phyloP scores from a whole-genome alignment of 2,888 invertebrate genomes.

The Drosophila acutilabella region DNA sequence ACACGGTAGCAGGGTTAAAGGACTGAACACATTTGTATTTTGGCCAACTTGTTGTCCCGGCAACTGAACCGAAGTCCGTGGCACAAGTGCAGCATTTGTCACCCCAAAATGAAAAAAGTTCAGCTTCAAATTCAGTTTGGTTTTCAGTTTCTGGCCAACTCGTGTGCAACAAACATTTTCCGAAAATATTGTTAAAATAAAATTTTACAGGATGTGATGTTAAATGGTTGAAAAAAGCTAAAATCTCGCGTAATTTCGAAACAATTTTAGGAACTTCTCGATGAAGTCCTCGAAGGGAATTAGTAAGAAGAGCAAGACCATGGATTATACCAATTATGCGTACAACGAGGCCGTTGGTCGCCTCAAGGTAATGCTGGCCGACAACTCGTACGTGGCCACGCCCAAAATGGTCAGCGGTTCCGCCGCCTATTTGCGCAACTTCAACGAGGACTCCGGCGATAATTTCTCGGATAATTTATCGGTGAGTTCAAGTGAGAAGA shows the following conservation, averaged over 20 bases:
- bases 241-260: constrained; percentile 25
- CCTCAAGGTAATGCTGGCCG: constrained; percentile 90
- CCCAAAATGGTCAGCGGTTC: constrained; percentile 75
- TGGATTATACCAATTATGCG: constrained; percentile 93
- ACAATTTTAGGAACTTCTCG: constrained; percentile 76
- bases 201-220: constrained; percentile 70
- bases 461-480: constrained; percentile 86
- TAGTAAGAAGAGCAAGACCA: constrained; percentile 85
- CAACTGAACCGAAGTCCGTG: constrained; percentile 44
- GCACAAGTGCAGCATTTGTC: constrained; percentile 54
- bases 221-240: constrained; percentile 34
- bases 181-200: constrained; percentile 9
- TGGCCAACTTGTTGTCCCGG: constrained; percentile 73
- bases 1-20: constrained; percentile 50
- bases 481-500: constrained; percentile 59
- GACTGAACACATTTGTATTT: constrained; percentile 53
- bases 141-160: constrained; percentile 60
- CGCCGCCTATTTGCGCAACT: constrained; percentile 75
- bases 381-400: constrained; percentile 88
- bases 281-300: constrained; percentile 83
- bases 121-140: constrained; percentile 47
- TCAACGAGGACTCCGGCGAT: constrained; percentile 86
- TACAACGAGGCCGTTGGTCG: constrained; percentile 94
- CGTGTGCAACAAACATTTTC: constrained; percentile 31
- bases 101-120: constrained; percentile 42